A percentile compares a stretch with the other conserved stretches of the same genome.
Conservation (phyloP, 2,113 vertebrate species). For the Pterophyllum scalare region DNA sequence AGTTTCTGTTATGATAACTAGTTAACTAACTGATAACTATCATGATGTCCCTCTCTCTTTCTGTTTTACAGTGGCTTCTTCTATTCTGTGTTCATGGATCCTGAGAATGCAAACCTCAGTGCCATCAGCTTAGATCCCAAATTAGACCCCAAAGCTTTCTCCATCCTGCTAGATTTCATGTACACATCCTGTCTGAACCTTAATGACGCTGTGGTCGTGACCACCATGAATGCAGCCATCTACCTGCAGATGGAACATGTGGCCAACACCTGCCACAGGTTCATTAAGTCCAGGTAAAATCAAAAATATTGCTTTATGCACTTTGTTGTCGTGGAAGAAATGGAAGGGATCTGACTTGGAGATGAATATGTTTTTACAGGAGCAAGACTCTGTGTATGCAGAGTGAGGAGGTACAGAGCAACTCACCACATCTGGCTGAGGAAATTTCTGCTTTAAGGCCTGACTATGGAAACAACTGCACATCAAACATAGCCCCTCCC, state of each 20-base stretch:
- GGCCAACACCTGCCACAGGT: conserved; percentile 93
- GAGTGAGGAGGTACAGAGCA: conserved; percentile 47
- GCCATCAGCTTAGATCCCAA: conserved; percentile 92
- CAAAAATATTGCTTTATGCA: neutral
- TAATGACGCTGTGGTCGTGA: conserved; percentile 88
- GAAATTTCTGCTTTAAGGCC: conserved; percentile 81
- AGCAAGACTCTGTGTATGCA: conserved; percentile 36
- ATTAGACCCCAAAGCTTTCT: conserved; percentile 92
- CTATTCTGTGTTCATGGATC: conserved; percentile 94
- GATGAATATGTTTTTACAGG: conserved; percentile 42
- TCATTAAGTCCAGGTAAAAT: conserved; percentile 92
- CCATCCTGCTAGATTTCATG: conserved; percentile 96
- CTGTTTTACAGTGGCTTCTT: conserved; percentile 88
- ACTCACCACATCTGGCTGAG: conserved; percentile 43
- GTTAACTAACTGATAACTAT: neutral
- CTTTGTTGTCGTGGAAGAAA: neutral
- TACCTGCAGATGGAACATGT: conserved; percentile 98
- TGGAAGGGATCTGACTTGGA: neutral
- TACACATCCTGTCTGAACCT: conserved; percentile 95
- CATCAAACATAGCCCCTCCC: conserved; percentile 64
- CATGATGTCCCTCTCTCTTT: neutral
- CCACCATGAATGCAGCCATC: conserved; percentile 90
- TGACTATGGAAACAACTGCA: conserved; percentile 54
- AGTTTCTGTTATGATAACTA: neutral
- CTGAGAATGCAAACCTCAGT: conserved; percentile 88